A percentile compares a stretch with the other conserved stretches of the same genome.
phyloP scores from a whole-genome alignment of 2,888 invertebrate species.

The Tiliacea citrago region DNA sequence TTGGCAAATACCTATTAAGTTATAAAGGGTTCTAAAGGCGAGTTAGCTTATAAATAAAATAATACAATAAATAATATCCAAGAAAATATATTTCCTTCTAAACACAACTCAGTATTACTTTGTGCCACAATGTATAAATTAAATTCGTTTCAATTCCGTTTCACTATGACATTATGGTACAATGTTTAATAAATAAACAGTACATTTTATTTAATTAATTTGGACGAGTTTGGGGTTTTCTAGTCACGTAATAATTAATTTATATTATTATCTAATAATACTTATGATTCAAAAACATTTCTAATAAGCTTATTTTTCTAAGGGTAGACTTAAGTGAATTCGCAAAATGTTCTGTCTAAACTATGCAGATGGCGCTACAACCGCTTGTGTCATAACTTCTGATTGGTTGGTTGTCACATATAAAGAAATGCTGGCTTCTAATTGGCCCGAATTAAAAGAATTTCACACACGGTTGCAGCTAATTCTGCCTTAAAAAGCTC shows the following conservation, averaged over 20 bases:
- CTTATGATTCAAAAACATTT: constrained; percentile 37
- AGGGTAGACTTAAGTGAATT: constrained; percentile 14
- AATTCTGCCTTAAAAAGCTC: constrained; percentile 12
- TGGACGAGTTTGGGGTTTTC: constrained; percentile 64
- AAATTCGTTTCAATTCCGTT: constrained; percentile 72
- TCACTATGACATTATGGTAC: constrained; percentile 39
- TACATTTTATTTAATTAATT: constrained; percentile 39
- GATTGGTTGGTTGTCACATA: constrained; percentile 8
- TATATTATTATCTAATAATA: constrained; percentile 44
- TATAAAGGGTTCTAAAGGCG: not conserved
- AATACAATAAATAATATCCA: constrained; percentile 56
- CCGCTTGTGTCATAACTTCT: constrained; percentile 31
- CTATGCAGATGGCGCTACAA: constrained; percentile 24
- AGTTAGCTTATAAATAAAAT: constrained; percentile 30
- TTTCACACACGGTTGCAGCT: constrained; percentile 17
- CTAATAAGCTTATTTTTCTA: constrained; percentile 33
- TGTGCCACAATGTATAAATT: constrained; percentile 58
- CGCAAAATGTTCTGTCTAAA: constrained; percentile 17
- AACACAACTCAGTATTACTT: constrained; percentile 59
- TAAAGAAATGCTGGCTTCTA: constrained; percentile 3
- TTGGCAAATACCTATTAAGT: too few species aligned
- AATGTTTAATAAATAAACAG: constrained; percentile 31
- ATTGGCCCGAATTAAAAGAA: constrained; percentile 21
- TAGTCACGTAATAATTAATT: constrained; percentile 26
- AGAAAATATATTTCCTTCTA: constrained; percentile 73